phyloP scores from a whole-genome alignment of 92 coral and sea anemone genomes.

The Palythoa grandis region DNA sequence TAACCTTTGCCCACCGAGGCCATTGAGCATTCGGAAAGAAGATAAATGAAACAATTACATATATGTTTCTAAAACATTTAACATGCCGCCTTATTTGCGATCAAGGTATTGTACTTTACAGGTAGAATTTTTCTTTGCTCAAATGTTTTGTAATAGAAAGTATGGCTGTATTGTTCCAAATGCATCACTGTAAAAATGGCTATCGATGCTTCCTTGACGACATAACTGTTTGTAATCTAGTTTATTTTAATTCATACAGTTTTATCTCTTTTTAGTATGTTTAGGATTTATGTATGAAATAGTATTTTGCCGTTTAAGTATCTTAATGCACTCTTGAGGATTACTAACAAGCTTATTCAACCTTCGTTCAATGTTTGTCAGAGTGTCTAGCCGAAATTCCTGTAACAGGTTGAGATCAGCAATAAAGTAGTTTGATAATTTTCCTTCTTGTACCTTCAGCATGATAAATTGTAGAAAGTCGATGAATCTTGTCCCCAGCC shows the following conservation, averaged over 20 bases:
- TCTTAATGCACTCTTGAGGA: conserved; percentile 14
- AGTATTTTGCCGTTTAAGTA: not conserved
- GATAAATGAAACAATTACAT: not conserved
- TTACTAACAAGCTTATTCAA: conserved; percentile 43
- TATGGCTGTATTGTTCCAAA: no score
- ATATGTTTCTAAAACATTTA: not conserved
- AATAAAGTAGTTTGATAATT: conserved; percentile 54
- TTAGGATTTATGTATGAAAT: conserved; percentile 4
- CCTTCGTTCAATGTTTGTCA: conserved; percentile 61
- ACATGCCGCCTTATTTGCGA: not conserved
- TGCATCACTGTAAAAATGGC: no score
- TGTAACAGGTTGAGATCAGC: conserved; percentile 51
- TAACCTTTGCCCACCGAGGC: not conserved
- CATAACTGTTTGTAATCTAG: not conserved
- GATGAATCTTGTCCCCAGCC: conserved; percentile 39
- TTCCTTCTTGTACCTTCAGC: conserved; percentile 28
- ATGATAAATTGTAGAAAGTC: conserved; percentile 43
- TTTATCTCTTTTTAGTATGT: not conserved
- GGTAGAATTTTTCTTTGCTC: no score
- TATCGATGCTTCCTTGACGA: not conserved
- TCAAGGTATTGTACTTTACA: no score
- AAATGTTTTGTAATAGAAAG: no score
- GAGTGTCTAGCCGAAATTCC: conserved; percentile 39
- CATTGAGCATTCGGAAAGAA: not conserved
- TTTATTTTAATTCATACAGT: not conserved